Base-by-base conservation (phyloP, 2,113 vertebrate genomes). In the Corythaeola cristata region DNA sequence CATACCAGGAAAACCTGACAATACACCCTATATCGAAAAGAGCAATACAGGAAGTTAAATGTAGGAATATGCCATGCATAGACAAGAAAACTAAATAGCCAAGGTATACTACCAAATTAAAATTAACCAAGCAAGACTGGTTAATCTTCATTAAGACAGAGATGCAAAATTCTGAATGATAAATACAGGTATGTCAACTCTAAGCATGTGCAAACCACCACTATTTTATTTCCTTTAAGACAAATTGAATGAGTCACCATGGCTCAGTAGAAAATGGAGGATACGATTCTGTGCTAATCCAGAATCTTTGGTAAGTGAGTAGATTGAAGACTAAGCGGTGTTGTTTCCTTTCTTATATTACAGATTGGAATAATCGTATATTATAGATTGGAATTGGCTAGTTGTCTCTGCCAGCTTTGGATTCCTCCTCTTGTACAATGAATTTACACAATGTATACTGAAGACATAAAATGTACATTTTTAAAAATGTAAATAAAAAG, bases 81-180 rank as follows among this genome's bases (percentile, higher is more conserved):
- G 72, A 88, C 53, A 87, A 67, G 69, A 72, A 74, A 64, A 23
- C 35, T 15, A 88, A 28, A 27, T 35, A 62, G 71, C 67, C 66
- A 33, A 35, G 17, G 67, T 30, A 33, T 9, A 18, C 37, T 41
- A 35, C 53, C 62, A 95, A 95, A 93, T 86, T 35, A 85, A 72
- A 93, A 82, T 69, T 92, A 94, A 89, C 41, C 76, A 89, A 77
- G 83, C 85, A 55, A 94, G 67, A 75, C 60, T 73, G 33, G 60
- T 82, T 78, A 32, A 39, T 39, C 39, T 39, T 39, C 30, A 22
- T 52, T 28, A 81, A 90, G 39, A 66, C 41, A 72, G 78, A 89
- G 28, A 75, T 6, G 47, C 56, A 85, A 75, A n/a, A 59, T 74
- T 44, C 39, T 20, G 24, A 53, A 63, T 28, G 22, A 44, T 53